Conservation (phyloP, 2,888 invertebrate genomes). For the Agonopterix alstromeriana region DNA sequence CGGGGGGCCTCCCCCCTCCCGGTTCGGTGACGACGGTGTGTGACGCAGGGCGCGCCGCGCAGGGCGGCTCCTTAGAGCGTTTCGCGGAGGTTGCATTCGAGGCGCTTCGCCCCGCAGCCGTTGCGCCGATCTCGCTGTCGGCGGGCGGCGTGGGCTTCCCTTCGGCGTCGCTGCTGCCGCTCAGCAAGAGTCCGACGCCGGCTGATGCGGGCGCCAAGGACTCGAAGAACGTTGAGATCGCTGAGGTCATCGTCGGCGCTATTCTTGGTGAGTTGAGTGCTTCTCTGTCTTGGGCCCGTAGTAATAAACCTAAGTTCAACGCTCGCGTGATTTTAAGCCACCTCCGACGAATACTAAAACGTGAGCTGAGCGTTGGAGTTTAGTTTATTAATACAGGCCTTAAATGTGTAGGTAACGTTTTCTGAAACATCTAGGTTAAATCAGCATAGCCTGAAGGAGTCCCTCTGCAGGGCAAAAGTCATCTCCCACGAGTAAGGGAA, state of each 20-base stretch:
- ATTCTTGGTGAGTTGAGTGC: constrained; percentile 87
- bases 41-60: constrained; percentile 69
- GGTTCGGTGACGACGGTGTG: neutral
- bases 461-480: no score
- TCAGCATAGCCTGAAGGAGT: no score
- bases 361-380: no score
- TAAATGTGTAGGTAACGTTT: no score
- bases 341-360: no score
- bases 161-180: constrained; percentile 83
- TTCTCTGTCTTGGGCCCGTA: no score
- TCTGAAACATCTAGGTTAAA: no score
- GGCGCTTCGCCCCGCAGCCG: constrained; percentile 80
- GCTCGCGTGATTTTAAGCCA: no score
- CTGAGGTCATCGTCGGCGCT: constrained; percentile 97
- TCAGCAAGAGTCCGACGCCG: constrained; percentile 88
- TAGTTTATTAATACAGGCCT: no score
- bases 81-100: constrained; percentile 87
- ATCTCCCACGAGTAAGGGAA: no score
- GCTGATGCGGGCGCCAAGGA: constrained; percentile 87
- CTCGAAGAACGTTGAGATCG: constrained; percentile 94
- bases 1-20: constrained; percentile 37
- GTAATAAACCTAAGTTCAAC: no score
- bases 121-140: constrained; percentile 92
- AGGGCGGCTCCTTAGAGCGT: constrained; percentile 81
- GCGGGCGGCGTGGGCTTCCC: constrained; percentile 78